Conservation (phyloP, 2,113 vertebrate genomes). For the Alligator mississippiensis region DNA sequence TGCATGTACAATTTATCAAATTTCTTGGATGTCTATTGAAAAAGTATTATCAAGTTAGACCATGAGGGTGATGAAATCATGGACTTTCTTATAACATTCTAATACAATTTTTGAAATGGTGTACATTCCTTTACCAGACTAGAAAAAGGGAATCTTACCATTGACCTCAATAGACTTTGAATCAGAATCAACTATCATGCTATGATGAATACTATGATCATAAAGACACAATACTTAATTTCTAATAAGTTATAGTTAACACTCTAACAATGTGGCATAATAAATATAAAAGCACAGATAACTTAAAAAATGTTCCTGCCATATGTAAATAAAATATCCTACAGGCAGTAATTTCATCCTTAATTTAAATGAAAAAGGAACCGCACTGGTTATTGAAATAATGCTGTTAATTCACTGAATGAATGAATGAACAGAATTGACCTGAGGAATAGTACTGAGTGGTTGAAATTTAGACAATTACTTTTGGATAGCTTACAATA, state of each 20-base stretch:
- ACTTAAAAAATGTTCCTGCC: not conserved
- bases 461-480: fast-evolving
- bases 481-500: not conserved
- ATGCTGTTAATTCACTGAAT: not conserved
- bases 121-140: not conserved
- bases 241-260: not conserved
- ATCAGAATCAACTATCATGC: not conserved
- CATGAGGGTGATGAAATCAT: not conserved
- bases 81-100: not conserved
- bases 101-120: not conserved
- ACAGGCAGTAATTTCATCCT: not conserved
- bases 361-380: too few species aligned
- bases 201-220: not conserved
- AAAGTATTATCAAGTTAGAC: not conserved
- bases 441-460: not conserved
- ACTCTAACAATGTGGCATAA: not conserved
- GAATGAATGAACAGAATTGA: not conserved
- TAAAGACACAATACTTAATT: not conserved
- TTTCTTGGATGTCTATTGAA: not conserved
- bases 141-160: not conserved
- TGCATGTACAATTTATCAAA: not conserved
- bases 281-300: not conserved
- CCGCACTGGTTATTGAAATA: too few species aligned
- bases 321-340: not conserved
- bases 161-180: not conserved